phyloP scores from a whole-genome alignment of 2,888 invertebrate genomes.

The Cremastinae sp. region DNA sequence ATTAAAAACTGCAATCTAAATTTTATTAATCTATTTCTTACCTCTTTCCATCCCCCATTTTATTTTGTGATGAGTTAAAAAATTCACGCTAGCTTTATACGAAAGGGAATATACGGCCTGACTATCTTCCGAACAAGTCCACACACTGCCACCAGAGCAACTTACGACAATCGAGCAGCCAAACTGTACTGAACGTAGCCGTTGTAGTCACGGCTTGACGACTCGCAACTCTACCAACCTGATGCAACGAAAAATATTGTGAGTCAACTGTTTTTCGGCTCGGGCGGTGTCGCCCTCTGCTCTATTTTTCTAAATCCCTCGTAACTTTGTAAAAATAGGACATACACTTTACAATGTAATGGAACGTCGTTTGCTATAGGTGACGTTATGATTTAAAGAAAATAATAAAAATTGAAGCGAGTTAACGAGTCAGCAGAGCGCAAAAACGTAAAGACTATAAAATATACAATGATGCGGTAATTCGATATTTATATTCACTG shows the following conservation, averaged over 20 bases:
- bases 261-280: conserved; percentile 26
- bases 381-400: too few relatives aligned
- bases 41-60: conserved; percentile 77
- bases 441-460: too few relatives aligned
- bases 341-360: too few relatives aligned
- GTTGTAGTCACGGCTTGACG: background rate
- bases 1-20: conserved; percentile 8
- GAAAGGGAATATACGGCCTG: conserved; percentile 51
- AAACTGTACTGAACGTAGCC: conserved; percentile 32
- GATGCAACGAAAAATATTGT: conserved; percentile 7
- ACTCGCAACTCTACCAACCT: conserved; percentile 5
- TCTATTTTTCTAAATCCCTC: too few relatives aligned
- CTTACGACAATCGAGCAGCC: conserved; percentile 36
- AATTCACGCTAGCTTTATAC: conserved; percentile 56
- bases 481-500: too few relatives aligned
- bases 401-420: too few relatives aligned
- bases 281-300: too few relatives aligned
- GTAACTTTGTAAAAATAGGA: too few relatives aligned
- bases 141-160: conserved; percentile 38
- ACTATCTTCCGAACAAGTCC: conserved; percentile 59
- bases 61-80: conserved; percentile 63
- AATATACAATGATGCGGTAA: too few relatives aligned
- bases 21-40: conserved; percentile 60
- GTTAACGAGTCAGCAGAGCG: too few relatives aligned
- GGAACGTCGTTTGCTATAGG: too few relatives aligned